Percentiles rank a stretch among this genome's conserved stretches.
phyloP scores from a whole-genome alignment of 2,113 vertebrate genomes.

The Sylvietta virens region DNA sequence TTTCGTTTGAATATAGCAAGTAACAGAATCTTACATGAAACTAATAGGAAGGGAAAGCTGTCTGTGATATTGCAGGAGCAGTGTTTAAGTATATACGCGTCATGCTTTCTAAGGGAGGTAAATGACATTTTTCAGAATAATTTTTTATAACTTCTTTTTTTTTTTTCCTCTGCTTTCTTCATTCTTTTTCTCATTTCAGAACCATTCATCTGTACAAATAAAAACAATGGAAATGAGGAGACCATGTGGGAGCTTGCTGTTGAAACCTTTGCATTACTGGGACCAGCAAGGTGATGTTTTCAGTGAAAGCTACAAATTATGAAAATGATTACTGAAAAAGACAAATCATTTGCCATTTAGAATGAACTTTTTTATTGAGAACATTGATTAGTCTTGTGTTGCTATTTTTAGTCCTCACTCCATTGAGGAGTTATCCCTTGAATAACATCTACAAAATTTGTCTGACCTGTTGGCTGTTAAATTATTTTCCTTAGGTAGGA shows the following conservation, averaged over 20 bases:
- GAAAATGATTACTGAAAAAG: not conserved
- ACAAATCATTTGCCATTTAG: not conserved
- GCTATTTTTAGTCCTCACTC: not conserved
- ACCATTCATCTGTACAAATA: not conserved
- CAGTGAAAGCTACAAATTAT: not conserved
- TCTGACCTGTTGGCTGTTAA: not conserved
- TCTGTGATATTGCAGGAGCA: not conserved
- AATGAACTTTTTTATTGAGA: not conserved
- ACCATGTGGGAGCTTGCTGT: not conserved
- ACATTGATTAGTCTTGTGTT: not conserved
- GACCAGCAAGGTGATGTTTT: not conserved
- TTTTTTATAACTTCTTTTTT: not conserved
- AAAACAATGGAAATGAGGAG: not conserved
- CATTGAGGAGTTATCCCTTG: not conserved
- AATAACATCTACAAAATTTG: not conserved
- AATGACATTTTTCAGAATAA: not conserved
- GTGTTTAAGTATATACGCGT: not conserved
- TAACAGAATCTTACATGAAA: not conserved
- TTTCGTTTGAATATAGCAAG: not conserved
- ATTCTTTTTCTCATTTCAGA: not conserved
- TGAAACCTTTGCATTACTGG: not conserved
- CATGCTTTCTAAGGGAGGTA: not conserved
- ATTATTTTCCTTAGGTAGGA: not conserved
- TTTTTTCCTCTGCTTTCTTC: not conserved
- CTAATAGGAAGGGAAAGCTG: not conserved